Conservation (phyloP, 1,140 invertebrate genomes). For the Zophobas atratus region DNA sequence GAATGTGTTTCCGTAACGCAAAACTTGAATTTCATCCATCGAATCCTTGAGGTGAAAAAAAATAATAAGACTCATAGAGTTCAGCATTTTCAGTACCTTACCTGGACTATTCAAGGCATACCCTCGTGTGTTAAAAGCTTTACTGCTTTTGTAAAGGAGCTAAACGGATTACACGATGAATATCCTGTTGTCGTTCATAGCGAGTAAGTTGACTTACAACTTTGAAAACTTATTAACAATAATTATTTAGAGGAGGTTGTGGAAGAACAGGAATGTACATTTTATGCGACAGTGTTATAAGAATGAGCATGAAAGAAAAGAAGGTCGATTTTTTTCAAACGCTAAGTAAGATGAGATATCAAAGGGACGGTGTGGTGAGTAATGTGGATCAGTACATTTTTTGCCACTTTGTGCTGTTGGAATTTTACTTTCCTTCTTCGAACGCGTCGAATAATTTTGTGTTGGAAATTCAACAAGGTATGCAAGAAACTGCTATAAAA, state of each 20-base stretch:
- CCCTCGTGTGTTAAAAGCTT: conserved; percentile 72
- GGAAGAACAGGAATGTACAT: background rate
- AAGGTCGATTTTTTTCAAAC: too few species aligned
- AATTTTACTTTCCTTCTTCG: too few species aligned
- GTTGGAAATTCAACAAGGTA: too few species aligned
- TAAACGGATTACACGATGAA: background rate
- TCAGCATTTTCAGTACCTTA: conserved; percentile 69
- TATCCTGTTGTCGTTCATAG: background rate
- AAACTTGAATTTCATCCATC: conserved; percentile 68
- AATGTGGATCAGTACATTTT: too few species aligned
- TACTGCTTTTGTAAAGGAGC: conserved; percentile 69
- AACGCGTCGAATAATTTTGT: too few species aligned
- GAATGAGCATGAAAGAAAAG: too few species aligned
- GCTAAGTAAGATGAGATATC: too few species aligned
- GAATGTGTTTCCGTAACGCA: conserved; percentile 65
- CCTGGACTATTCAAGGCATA: conserved; percentile 76
- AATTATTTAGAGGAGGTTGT: background rate
- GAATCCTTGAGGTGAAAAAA: conserved; percentile 70
- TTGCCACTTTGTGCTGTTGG: too few species aligned
- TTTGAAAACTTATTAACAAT: background rate
- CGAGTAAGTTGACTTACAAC: background rate
- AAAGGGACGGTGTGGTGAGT: too few species aligned
- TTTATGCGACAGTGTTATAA: too few species aligned
- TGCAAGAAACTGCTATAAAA: too few species aligned
- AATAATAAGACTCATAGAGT: conserved; percentile 67